A percentile compares a stretch with the other conserved stretches of the same genome.
phyloP scores from a whole-genome alignment of 1,140 invertebrate species.

The Leptestheria dahalacensis region DNA sequence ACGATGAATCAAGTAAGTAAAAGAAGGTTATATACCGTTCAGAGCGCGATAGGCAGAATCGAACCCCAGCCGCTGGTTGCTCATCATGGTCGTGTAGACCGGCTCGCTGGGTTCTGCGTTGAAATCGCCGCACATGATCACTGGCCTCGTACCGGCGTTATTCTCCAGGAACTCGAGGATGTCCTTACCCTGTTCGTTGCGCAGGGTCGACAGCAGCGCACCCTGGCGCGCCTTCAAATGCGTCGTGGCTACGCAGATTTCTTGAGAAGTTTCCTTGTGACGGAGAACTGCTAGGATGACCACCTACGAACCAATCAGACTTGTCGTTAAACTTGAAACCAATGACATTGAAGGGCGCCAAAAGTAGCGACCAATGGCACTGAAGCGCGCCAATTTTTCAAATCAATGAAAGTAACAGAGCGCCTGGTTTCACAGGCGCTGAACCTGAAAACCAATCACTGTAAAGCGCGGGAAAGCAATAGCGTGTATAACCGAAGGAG shows the following conservation, averaged over 20 bases:
- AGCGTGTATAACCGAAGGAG: neutral
- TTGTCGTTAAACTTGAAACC: neutral
- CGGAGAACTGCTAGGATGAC: conserved; percentile 41
- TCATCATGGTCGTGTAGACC: conserved; percentile 44
- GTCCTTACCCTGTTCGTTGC: conserved; percentile 60
- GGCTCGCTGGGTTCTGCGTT: conserved; percentile 60
- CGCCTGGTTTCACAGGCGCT: neutral
- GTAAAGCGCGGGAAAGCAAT: neutral
- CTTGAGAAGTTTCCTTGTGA: conserved; percentile 35
- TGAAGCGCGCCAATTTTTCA: neutral
- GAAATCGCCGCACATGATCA: conserved; percentile 59
- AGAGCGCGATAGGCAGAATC: conserved; percentile 24
- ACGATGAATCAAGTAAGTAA: no score
- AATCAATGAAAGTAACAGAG: no score
- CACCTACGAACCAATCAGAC: conserved; percentile 31
- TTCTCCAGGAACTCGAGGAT: conserved; percentile 42
- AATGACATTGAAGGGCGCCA: neutral
- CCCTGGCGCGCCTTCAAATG: conserved; percentile 61
- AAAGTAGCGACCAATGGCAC: neutral
- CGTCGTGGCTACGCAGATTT: conserved; percentile 53
- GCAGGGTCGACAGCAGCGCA: conserved; percentile 45
- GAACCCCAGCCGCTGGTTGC: conserved; percentile 22
- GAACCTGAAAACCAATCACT: neutral
- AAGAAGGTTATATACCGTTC: neutral
- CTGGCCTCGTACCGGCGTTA: conserved; percentile 32